A percentile compares a stretch with the other conserved stretches of the same genome.
phyloP scores from a whole-genome alignment of 2,113 vertebrate genomes.

The Tursiops truncatus region DNA sequence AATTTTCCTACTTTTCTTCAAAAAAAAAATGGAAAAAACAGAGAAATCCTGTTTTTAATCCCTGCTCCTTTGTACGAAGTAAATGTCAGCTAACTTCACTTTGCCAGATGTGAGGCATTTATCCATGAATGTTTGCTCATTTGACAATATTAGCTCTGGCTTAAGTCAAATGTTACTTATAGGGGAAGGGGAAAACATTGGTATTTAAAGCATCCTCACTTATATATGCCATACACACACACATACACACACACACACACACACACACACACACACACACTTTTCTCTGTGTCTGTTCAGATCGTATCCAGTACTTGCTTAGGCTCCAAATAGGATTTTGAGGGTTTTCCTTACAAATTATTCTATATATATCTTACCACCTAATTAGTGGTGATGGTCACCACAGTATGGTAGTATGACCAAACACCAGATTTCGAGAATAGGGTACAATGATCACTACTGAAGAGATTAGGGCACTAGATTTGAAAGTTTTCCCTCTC shows the following conservation, averaged over 20 bases:
- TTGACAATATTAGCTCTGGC: conserved; percentile 79
- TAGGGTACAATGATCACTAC: neutral
- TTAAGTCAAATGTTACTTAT: conserved; percentile 77
- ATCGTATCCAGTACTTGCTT: neutral
- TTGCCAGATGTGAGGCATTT: conserved; percentile 80
- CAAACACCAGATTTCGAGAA: neutral
- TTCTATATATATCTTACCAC: neutral
- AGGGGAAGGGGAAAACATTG: conserved; percentile 48
- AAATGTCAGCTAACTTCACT: conserved; percentile 79
- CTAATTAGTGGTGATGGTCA: neutral
- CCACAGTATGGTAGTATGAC: neutral
- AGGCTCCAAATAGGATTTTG: neutral
- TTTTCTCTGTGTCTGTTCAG: neutral
- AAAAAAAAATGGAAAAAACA: conserved; percentile 38
- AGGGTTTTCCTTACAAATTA: neutral
- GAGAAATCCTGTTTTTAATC: conserved; percentile 55
- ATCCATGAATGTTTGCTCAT: conserved; percentile 69
- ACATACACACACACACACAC: no score
- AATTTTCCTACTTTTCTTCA: conserved; percentile 15
- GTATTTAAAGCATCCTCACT: conserved; percentile 27
- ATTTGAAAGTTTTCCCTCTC: neutral
- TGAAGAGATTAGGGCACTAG: neutral
- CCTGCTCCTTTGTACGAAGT: conserved; percentile 72
- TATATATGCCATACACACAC: neutral
- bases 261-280: neutral